Conservation (phyloP, 2,797 vertebrate genomes). For the Calcarius lapponicus region DNA sequence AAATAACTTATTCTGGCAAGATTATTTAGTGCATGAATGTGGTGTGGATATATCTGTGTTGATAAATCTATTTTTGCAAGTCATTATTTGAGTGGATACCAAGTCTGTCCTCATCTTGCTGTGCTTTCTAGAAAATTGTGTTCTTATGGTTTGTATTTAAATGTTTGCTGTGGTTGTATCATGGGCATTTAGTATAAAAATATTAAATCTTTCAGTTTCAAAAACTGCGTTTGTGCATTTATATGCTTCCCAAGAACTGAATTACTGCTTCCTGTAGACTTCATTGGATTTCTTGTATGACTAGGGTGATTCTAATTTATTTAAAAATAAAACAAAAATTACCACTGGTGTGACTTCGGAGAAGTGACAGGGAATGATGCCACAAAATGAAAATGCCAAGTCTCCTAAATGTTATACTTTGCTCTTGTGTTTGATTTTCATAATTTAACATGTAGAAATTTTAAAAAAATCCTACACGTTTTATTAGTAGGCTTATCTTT, state of each 20-base stretch:
- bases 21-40: background rate
- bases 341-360: background rate
- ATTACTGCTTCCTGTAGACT: background rate
- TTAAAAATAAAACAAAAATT: background rate
- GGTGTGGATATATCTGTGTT: background rate
- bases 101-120: background rate
- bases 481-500: background rate
- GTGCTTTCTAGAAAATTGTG: fast-evolving
- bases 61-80: background rate
- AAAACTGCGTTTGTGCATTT: background rate
- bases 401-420: background rate
- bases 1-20: background rate
- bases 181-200: background rate
- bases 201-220: background rate
- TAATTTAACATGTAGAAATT: background rate
- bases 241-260: background rate
- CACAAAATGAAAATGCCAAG: background rate
- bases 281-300: background rate
- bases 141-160: background rate
- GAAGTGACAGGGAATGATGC: background rate
- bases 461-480: background rate
- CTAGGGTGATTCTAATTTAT: background rate
- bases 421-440: background rate
- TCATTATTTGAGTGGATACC: background rate
- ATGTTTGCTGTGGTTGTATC: background rate